These are phyloP conservation scores for Pseudococcus viburni DNA, from an alignment of 2,888 invertebrate species.

Conservation along the genomic window DNA sequence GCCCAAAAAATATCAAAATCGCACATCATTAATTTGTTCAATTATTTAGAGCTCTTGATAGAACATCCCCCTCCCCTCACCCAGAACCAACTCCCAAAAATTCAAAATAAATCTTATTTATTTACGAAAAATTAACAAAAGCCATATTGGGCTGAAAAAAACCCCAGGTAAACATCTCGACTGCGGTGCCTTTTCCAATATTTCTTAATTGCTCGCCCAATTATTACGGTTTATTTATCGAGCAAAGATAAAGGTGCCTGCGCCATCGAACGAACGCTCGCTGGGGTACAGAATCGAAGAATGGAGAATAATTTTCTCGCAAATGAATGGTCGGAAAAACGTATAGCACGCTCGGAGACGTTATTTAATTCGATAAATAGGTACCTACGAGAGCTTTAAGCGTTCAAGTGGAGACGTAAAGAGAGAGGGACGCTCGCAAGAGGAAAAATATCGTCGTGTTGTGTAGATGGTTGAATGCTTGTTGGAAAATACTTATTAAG, in stretches of 20 bases:
- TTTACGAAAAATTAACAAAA: too few relatives aligned
- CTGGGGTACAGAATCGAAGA: not conserved
- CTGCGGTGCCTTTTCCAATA: too few relatives aligned
- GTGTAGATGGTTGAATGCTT: slow-evolving; percentile 14
- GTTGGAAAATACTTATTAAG: slow-evolving; percentile 51
- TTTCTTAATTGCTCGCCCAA: too few relatives aligned
- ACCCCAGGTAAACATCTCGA: too few relatives aligned
- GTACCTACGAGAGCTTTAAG: not conserved
- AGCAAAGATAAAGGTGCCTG: not conserved
- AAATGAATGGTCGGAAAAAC: not conserved
- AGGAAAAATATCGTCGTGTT: slow-evolving; percentile 31
- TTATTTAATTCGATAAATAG: slow-evolving; percentile 35
- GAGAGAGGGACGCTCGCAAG: not conserved
- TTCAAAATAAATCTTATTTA: too few relatives aligned
- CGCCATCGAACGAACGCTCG: not conserved
- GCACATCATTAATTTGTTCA: too few relatives aligned
- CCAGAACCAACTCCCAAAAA: too few relatives aligned
- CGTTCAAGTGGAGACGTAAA: not conserved
- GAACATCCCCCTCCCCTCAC: too few relatives aligned
- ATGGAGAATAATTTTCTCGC: not conserved
- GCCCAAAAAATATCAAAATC: too few relatives aligned
- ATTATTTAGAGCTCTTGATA: too few relatives aligned
- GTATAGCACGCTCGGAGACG: not conserved
- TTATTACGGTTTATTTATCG: not conserved
- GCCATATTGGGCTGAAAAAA: too few relatives aligned